Evolutionary conservation across 2,113 vertebrate genomes (phyloP).

Genomic region (Pollimyrus isidori): DNA sequence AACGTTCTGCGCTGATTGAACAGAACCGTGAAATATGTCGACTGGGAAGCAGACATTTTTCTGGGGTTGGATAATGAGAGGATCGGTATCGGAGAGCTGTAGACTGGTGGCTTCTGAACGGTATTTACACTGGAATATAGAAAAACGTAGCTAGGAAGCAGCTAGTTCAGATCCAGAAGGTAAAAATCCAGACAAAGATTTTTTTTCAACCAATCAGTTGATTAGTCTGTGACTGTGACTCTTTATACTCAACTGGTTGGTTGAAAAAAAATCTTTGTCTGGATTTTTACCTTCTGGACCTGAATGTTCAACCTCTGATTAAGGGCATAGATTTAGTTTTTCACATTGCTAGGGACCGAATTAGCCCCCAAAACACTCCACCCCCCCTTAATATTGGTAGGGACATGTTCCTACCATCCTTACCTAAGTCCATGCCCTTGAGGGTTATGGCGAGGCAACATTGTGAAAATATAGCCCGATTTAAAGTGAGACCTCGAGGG

Average conservation of each 20-base stretch:
- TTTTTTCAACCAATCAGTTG: background rate
- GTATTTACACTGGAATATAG: background rate
- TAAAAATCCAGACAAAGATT: background rate
- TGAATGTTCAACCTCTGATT: background rate
- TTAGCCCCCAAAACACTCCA: background rate
- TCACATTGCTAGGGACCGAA: background rate
- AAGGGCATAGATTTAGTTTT: background rate
- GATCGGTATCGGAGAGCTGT: background rate
- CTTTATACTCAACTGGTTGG: background rate
- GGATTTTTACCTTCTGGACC: background rate
- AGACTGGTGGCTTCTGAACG: background rate
- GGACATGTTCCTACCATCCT: background rate
- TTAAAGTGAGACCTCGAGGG: background rate
- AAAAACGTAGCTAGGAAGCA: background rate
- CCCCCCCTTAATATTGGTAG: background rate
- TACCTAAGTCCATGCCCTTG: background rate
- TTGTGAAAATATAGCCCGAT: background rate
- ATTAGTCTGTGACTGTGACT: background rate
- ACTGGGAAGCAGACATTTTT: background rate
- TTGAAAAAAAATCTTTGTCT: background rate
- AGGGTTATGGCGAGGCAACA: background rate
- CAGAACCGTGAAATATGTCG: background rate
- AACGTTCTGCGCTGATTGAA: background rate
- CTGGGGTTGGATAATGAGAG: background rate
- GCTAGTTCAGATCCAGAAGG: background rate